Evolutionary conservation across 2,888 invertebrate genomes (phyloP), one percentile per base, ranked within the genome.

Genomic region (Halocaridina rubra): DNA sequence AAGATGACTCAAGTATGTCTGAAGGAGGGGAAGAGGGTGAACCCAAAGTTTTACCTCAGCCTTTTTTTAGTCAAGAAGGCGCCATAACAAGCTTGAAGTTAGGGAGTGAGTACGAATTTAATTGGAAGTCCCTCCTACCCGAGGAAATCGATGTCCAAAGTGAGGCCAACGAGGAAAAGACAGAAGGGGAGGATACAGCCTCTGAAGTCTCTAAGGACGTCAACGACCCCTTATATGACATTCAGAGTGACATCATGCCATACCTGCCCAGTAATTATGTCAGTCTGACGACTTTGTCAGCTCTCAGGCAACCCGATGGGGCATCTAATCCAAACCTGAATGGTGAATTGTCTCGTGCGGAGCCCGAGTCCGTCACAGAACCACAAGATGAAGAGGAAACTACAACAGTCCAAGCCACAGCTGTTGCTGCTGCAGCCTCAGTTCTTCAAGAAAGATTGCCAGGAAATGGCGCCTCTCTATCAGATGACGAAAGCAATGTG

Each of bases 241-340:
- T 88, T 39, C 88, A 88, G 67, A 88, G 88, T 69, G 88, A 88
- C 71, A 88, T 88, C 72, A 88, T 88, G 88, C 88, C 88, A n/a
- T 88, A 88, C 59, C 75, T 88, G n/a, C 88, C 88, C 27, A 88
- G 88, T 76, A 88, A 88, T 72, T 88, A 88, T 57, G 84, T 88
- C 61, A 88, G 86, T 33, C 76, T 88, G 64, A 79, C 84, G n/a
- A 88, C 82, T 3, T 76, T 86, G 27, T 64, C 81, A 2, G 79
- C 84, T 27, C 79, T 97, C 77, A 93, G 97, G 88, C 96, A 96
- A 92, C 97, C 97, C 2, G 97, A 98, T 90, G 97, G 97, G 71
- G 97, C 97, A 77, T 97, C 97, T 29, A 97, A 97, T 93, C 97
- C 97, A 19, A 96, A 97, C 92, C 92, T 97, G 10, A 84, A 80